phyloP scores from a whole-genome alignment of 1,140 invertebrate genomes.

The Whitmania pigra region DNA sequence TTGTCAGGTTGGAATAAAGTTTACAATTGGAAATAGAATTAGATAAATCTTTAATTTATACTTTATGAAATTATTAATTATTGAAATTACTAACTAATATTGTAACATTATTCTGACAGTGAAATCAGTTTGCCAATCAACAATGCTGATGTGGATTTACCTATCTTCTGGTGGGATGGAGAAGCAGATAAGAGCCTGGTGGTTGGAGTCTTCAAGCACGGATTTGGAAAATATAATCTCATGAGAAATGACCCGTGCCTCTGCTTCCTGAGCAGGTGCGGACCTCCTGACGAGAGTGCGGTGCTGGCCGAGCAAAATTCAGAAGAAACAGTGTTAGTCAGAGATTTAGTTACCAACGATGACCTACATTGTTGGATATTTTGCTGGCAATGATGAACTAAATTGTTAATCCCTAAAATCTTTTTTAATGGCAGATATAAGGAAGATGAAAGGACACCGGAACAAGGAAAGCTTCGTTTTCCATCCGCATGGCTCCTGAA shows the following conservation, averaged over 20 bases:
- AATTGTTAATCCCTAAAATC: background rate
- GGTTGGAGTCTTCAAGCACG: constrained; percentile 94
- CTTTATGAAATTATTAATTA: too few relatives aligned
- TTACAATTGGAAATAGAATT: too few relatives aligned
- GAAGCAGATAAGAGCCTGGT: constrained; percentile 90
- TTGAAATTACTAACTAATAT: too few relatives aligned
- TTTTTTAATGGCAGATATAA: background rate
- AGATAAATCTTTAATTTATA: too few relatives aligned
- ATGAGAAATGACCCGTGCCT: constrained; percentile 84
- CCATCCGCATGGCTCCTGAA: constrained; percentile 87
- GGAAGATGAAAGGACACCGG: background rate
- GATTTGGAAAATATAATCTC: constrained; percentile 86
- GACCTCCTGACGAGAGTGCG: constrained; percentile 56
- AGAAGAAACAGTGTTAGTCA: constrained; percentile 27
- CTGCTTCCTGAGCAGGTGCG: constrained; percentile 78
- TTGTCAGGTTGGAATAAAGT: constrained; percentile 67
- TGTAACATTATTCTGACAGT: constrained; percentile 25
- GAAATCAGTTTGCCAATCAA: constrained; percentile 37
- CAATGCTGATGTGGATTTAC: constrained; percentile 46
- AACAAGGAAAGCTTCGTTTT: constrained; percentile 50
- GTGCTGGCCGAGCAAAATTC: constrained; percentile 45
- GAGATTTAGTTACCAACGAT: too few relatives aligned
- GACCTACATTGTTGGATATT: too few relatives aligned
- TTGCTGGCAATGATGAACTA: too few relatives aligned
- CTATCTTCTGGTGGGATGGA: constrained; percentile 88